A percentile compares a stretch with the other conserved stretches of the same genome.
phyloP scores from a whole-genome alignment of 30 jellyfish, hydroid and myxozoan genomes.

The Calvadosia cruxmelitensis region DNA sequence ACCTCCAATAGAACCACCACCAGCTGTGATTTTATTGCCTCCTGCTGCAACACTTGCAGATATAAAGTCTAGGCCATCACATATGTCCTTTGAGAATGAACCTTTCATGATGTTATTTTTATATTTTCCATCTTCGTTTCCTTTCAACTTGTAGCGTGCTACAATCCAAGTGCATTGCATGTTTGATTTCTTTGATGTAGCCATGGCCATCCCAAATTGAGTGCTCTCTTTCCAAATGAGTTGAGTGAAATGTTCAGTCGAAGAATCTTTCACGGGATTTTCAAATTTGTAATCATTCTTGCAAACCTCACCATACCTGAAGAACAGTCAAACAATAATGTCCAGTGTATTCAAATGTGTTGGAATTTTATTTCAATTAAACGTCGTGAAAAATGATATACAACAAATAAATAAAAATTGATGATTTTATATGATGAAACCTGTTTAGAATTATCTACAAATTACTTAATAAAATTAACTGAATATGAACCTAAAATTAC shows the following conservation, averaged over 20 bases:
- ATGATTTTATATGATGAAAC: neutral
- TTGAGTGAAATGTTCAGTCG: slow-evolving; percentile 77
- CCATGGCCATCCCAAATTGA: slow-evolving; percentile 65
- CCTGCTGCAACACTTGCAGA: neutral
- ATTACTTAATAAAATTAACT: neutral
- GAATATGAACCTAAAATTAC: neutral
- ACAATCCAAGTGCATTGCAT: slow-evolving; percentile 56
- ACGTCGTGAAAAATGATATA: too few species aligned
- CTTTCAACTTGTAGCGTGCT: slow-evolving; percentile 54
- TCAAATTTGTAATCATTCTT: slow-evolving; percentile 50
- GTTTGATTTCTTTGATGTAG: slow-evolving; percentile 26
- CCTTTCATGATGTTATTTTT: slow-evolving; percentile 54
- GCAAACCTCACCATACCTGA: slow-evolving; percentile 82
- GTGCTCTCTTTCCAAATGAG: slow-evolving; percentile 62
- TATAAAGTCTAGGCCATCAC: neutral
- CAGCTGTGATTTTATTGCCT: neutral
- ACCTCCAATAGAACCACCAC: neutral
- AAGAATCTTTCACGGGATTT: slow-evolving; percentile 9
- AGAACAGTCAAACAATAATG: neutral
- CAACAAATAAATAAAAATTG: too few species aligned
- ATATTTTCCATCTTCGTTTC: slow-evolving; percentile 45
- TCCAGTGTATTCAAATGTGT: too few species aligned
- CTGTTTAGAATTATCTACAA: neutral
- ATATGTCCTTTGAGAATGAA: neutral
- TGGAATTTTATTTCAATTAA: too few species aligned